Evolutionary conservation across 2,888 invertebrate species (phyloP).

Genomic region (Timandra comae): DNA sequence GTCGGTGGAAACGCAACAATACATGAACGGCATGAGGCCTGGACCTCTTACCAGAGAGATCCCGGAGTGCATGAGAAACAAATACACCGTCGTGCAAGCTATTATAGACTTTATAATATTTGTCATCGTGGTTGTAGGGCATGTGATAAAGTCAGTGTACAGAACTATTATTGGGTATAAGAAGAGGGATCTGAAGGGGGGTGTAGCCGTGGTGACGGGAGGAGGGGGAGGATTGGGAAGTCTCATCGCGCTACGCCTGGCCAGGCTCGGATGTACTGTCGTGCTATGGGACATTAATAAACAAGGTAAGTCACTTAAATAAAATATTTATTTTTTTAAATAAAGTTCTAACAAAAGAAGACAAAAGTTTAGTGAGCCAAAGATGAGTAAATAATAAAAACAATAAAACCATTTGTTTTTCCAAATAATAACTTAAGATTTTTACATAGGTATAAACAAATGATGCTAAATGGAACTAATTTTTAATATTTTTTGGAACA

Average conservation of each 20-base stretch:
- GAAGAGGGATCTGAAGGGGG: slow-evolving; percentile 83
- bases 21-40: slow-evolving; percentile 58
- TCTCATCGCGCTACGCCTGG: slow-evolving; percentile 83
- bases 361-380: no score
- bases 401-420: no score
- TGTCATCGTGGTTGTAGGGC: slow-evolving; percentile 61
- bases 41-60: slow-evolving; percentile 67
- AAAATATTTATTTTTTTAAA: no score
- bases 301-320: slow-evolving; percentile 82
- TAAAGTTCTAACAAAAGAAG: no score
- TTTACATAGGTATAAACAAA: no score
- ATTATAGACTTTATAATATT: slow-evolving; percentile 76
- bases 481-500: no score
- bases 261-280: slow-evolving; percentile 85
- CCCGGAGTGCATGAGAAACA: slow-evolving; percentile 67
- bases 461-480: no score
- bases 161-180: slow-evolving; percentile 79
- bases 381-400: no score
- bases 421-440: no score
- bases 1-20: slow-evolving; percentile 59
- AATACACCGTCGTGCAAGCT: slow-evolving; percentile 70
- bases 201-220: slow-evolving; percentile 91
- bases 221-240: slow-evolving; percentile 92
- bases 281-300: slow-evolving; percentile 94
- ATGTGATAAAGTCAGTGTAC: slow-evolving; percentile 75